Evolutionary conservation across 2,797 vertebrate genomes (phyloP).

Genomic region (Sebastes oblongus): DNA sequence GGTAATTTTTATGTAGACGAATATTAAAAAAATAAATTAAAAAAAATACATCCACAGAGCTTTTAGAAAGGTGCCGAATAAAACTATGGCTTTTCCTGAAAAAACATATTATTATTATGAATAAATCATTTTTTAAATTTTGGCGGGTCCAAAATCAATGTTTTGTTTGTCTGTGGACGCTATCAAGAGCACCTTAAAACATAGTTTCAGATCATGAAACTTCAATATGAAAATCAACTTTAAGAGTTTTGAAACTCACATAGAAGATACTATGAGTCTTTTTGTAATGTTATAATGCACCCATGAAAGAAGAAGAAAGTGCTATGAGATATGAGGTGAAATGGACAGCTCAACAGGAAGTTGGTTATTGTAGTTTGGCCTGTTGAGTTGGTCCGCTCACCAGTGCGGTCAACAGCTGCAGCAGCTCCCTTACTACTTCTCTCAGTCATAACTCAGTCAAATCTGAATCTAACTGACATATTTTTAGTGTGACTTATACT

Average conservation of each 20-base stretch:
- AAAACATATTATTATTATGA: too few species aligned
- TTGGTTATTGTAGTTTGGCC: background rate
- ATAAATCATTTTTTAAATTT: rapidly evolving
- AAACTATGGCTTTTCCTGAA: too few species aligned
- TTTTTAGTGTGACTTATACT: background rate
- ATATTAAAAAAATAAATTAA: too few species aligned
- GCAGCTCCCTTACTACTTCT: background rate
- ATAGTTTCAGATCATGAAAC: background rate
- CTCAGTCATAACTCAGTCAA: background rate
- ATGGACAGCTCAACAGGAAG: background rate
- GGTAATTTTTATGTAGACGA: background rate
- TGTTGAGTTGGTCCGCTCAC: background rate
- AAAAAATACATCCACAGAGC: too few species aligned
- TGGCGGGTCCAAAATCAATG: too few species aligned
- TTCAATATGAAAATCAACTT: background rate
- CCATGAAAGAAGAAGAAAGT: background rate
- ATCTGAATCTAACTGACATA: background rate
- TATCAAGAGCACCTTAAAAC: background rate
- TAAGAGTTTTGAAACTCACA: background rate
- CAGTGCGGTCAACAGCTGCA: background rate
- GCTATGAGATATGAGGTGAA: background rate
- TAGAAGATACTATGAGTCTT: background rate
- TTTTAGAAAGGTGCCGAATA: too few species aligned
- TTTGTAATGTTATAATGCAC: background rate
- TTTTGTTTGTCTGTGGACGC: too few species aligned